Conservation (phyloP, 1,140 invertebrate genomes). For the Magallana gigas region DNA sequence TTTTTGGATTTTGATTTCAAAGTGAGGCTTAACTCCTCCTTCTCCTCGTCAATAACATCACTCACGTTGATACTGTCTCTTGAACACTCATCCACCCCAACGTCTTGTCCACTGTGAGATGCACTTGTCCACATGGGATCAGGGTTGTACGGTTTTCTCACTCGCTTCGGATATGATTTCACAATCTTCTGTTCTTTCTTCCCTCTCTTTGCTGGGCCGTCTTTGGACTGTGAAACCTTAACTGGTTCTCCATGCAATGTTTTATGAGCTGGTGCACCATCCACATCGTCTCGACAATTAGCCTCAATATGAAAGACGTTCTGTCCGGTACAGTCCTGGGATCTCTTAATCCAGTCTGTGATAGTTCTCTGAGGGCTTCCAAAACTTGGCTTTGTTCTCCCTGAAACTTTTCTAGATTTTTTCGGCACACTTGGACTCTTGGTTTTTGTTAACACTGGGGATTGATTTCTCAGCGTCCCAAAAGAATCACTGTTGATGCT, state of each 20-base stretch:
- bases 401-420: conserved; percentile 38
- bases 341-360: conserved; percentile 57
- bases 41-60: background rate
- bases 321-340: background rate
- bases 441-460: background rate
- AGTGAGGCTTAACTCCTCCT: background rate
- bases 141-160: conserved; percentile 25
- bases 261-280: conserved; percentile 21
- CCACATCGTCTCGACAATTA: conserved; percentile 2
- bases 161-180: conserved; percentile 16
- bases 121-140: conserved; percentile 15
- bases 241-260: background rate
- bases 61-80: background rate
- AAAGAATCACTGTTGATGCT: background rate
- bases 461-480: background rate
- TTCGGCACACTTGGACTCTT: background rate
- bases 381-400: conserved; percentile 29
- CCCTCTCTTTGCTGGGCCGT: background rate
- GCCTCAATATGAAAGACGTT: background rate
- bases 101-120: conserved; percentile 2
- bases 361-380: conserved; percentile 59
- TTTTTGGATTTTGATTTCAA: background rate
- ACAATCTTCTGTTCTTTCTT: conserved; percentile 19
- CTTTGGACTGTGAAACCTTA: background rate
- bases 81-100: conserved; percentile 9